Conservation (phyloP, 2,113 vertebrate species). For the Gymnobelideus leadbeateri region DNA sequence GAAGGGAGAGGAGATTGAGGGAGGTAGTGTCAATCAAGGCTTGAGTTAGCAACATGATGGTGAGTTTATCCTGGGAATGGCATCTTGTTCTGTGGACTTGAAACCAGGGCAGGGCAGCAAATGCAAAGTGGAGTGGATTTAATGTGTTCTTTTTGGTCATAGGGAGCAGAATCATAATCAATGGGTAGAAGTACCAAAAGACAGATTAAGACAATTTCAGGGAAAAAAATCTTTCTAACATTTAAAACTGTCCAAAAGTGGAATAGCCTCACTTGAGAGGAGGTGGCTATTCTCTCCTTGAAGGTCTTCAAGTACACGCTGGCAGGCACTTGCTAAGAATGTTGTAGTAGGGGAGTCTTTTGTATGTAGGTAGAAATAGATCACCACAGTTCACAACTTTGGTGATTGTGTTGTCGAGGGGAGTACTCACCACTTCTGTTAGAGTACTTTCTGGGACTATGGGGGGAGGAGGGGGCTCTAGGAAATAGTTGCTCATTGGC, state of each 20-base stretch:
- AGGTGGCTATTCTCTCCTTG: not conserved
- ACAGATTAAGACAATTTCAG: not conserved
- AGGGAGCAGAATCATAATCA: not conserved
- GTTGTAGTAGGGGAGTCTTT: not conserved
- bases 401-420: not conserved
- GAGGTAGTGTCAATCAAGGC: not conserved
- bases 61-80: not conserved
- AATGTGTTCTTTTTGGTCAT: not conserved
- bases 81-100: not conserved
- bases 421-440: not conserved
- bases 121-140: not conserved
- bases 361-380: not conserved
- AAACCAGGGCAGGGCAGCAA: not conserved
- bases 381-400: not conserved
- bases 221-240: not conserved
- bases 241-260: not conserved
- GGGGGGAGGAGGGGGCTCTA: too few relatives aligned
- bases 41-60: not conserved
- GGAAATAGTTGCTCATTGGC: too few relatives aligned
- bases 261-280: not conserved
- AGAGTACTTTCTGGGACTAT: too few relatives aligned
- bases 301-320: not conserved
- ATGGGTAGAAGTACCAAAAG: not conserved
- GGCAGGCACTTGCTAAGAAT: not conserved
- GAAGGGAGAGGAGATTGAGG: not conserved